Conservation (phyloP, 2,113 vertebrate species). For the Lontra canadensis region DNA sequence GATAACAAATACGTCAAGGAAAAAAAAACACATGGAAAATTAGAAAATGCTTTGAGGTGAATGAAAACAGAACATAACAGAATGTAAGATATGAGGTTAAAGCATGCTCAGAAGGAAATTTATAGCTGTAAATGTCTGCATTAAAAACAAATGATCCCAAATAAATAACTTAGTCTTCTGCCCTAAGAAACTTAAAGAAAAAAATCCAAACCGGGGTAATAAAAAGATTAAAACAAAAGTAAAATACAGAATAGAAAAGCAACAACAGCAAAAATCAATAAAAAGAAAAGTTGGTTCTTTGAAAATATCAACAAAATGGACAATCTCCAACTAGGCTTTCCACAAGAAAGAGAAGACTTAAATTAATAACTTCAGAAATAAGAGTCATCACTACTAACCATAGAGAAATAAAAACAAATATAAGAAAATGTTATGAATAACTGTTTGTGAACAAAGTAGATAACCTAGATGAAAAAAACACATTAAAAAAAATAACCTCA, state of each 20-base stretch:
- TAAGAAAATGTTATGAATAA: not conserved
- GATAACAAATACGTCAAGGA: not conserved
- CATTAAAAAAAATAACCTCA: not conserved
- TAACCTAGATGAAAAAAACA: not conserved
- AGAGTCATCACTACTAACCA: not conserved
- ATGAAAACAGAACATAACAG: not conserved
- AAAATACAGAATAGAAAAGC: not conserved
- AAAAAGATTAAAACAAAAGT: not conserved
- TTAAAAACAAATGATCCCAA: not conserved
- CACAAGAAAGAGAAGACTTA: not conserved
- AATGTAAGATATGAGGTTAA: not conserved
- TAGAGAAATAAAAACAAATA: not conserved
- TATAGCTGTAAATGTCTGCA: not conserved
- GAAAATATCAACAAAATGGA: not conserved
- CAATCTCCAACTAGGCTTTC: not conserved
- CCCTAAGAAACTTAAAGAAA: not conserved
- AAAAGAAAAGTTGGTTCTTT: not conserved
- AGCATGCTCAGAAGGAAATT: not conserved
- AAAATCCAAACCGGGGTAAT: not conserved
- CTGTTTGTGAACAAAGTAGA: not conserved
- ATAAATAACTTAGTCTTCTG: not conserved
- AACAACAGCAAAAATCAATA: not conserved
- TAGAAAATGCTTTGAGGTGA: not conserved
- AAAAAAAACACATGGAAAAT: not conserved
- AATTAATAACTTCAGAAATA: not conserved